Base-by-base conservation (phyloP, 2,888 invertebrate genomes). In the Glyphotaelius pellucidus region DNA sequence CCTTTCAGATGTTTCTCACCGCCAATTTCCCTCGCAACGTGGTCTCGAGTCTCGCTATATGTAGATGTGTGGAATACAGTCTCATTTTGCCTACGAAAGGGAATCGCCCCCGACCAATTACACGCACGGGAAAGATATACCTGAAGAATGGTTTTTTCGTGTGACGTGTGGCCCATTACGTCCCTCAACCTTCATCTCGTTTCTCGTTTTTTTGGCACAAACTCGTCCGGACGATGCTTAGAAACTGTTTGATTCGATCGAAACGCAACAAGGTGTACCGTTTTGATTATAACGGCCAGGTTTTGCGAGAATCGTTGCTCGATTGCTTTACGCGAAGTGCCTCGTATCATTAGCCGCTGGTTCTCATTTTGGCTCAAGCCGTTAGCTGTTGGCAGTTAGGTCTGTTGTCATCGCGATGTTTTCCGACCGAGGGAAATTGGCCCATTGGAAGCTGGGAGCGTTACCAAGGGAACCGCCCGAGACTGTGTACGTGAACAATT, bases 381-480 rank as follows among this genome's bases (percentile, higher is more conserved):
- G 83, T 83, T 31, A 67, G 25, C 19, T 52, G 14, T 47, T 47
- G 14, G 19, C 19, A 19, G 67, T 67, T 67, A 1, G 87, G 42
- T 87, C 52, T 42, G 87, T 87, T 67, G 87, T 42, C 87, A 52
- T 52, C 87, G 52, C 52, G 47, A 52, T 47, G 47, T 52, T 30
- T 31, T 86, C 42, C 86, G 52, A 47, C 52, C 52, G 31, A 9
- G 31, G 52, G 52, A 87, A 87, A 52, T 87, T 87, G 87, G 87
- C 87, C 88, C n/a, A 32, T 35, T 32, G 79, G 38, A 79, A 25
- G 35, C 79, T 30, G 52, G 31, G 15, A 47, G 12, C 38, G 88
- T 89, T 89, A 79, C 88, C 88, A 79, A 79, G 88, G 88, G 88
- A 89, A 89, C 88, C 87, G 67, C 87, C 15, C 47, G 30, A 47